Percentiles rank a stretch among this genome's conserved stretches.
phyloP scores from a whole-genome alignment of 2,113 vertebrate genomes.

The Pantherophis guttatus region DNA sequence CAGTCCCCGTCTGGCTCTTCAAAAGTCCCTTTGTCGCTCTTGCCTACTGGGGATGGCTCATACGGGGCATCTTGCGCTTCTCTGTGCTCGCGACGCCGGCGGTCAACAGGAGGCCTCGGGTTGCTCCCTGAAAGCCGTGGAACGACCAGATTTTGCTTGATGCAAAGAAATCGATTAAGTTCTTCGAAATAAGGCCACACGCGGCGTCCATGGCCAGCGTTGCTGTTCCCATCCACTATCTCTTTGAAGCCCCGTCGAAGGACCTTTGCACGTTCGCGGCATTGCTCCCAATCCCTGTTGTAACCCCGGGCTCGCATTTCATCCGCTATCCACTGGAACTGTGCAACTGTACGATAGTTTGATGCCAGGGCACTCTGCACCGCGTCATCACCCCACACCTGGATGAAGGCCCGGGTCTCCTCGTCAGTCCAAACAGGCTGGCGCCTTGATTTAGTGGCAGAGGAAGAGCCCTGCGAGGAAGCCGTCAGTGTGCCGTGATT shows the following conservation, averaged over 20 bases:
- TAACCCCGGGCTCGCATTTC: conserved; percentile 30
- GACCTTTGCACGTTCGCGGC: conserved; percentile 26
- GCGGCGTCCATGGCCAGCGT: conserved; percentile 2
- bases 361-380: conserved; percentile 26
- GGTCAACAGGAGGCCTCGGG: conserved; percentile 5
- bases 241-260: conserved; percentile 28
- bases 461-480: conserved; percentile 26
- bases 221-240: conserved; percentile 31
- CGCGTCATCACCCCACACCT: conserved; percentile 28
- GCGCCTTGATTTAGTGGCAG: conserved; percentile 24
- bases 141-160: conserved; percentile 31
- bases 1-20: conserved; percentile 26
- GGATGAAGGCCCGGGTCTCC: conserved; percentile 36
- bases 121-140: conserved; percentile 29
- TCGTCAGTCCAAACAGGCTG: conserved; percentile 28
- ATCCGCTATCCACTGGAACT: conserved; percentile 31
- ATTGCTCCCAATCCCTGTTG: conserved; percentile 32
- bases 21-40: conserved; percentile 26
- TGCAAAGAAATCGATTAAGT: conserved; percentile 30
- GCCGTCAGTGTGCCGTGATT: conserved; percentile 18
- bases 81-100: conserved; percentile 17
- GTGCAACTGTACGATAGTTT: conserved; percentile 23
- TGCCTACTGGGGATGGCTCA: neutral
- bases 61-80: conserved; percentile 12
- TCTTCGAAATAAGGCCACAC: conserved; percentile 26